These are phyloP conservation scores for Marcusenius ussheri DNA, from an alignment of 2,113 vertebrate species.

Conservation along the genomic window DNA sequence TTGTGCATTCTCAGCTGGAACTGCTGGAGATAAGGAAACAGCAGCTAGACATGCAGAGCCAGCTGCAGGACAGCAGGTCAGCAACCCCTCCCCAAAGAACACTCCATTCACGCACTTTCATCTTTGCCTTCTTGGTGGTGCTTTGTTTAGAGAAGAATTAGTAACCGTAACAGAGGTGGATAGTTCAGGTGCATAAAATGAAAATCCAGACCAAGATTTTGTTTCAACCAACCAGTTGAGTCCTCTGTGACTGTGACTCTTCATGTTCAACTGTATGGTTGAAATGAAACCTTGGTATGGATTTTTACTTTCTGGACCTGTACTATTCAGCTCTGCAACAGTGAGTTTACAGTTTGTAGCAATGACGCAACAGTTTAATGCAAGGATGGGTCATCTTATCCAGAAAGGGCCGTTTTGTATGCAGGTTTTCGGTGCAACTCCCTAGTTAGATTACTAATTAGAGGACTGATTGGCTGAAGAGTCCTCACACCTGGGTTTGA, in stretches of 20 bases:
- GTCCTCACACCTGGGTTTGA: too few relatives aligned
- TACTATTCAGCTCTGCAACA: neutral
- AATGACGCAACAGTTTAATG: neutral
- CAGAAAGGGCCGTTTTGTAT: too few relatives aligned
- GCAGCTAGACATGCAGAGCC: slow-evolving; percentile 55
- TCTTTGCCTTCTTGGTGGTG: neutral
- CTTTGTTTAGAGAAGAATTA: neutral
- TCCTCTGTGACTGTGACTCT: neutral
- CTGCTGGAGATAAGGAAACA: slow-evolving; percentile 61
- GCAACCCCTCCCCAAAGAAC: neutral
- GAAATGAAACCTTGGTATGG: neutral
- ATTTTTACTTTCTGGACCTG: neutral
- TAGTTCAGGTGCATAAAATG: neutral
- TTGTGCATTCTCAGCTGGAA: slow-evolving; percentile 63
- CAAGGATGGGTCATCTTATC: too few relatives aligned
- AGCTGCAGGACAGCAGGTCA: slow-evolving; percentile 63
- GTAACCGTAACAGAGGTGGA: neutral
- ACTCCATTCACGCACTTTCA: neutral
- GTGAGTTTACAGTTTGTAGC: neutral
- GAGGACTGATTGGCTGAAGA: too few relatives aligned
- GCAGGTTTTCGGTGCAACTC: too few relatives aligned
- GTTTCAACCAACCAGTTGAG: neutral
- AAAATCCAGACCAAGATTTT: neutral
- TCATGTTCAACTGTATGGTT: neutral
- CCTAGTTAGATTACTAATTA: too few relatives aligned